Base-by-base conservation (phyloP, 2,797 vertebrate species). In the Heliangelus exortis region DNA sequence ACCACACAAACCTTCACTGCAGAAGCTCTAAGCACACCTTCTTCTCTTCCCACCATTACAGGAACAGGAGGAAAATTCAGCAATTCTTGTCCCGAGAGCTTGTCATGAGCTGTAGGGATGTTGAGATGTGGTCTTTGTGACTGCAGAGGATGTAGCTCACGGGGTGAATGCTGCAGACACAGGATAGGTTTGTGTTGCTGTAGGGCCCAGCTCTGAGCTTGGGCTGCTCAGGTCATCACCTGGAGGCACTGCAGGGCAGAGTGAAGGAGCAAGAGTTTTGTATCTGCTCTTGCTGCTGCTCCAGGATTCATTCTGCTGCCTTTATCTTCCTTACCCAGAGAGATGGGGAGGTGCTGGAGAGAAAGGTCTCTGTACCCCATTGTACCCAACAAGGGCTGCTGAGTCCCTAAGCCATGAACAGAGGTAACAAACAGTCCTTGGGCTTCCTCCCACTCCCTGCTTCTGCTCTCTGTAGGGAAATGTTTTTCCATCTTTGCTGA, bases 161-260 rank as follows among this genome's bases (percentile, higher is more conserved):
- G 34, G 7, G 34, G 34, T 36, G 34, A 36, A 36, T 36, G 34
- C 34, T 36, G 34, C 34, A 36, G 34, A 36, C 34, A 36, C 63
- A 98, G 98, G 98, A 98, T 34, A 36, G 34, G 7, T 36, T 36
- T 36, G 34, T 36, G 34, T 36, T 36, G 34, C 34, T 36, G 34
- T 34, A 36, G 34, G 34, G 34, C 34, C 34, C 34, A 36, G 34
- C 34, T 36, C 34, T 36, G 34, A 36, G 10, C 34, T 36, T 36
- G 98, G 98, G 48, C 90, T 98, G 69, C 89, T 98, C 29, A 98
- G 98, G 95, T 96, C 98, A 61, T 87, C 80, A 26, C 50, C 69
- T 39, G 51, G 28, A 58, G 95, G 65, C 26, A 91, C 87, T 26
- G 45, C 81, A 50, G 47, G 93, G 94, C 95, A 68, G 87, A 94